Percentiles rank a stretch among this genome's conserved stretches.
Evolutionary conservation across 1,140 invertebrate genomes (phyloP).

Genomic region (Brachionus sp.): DNA sequence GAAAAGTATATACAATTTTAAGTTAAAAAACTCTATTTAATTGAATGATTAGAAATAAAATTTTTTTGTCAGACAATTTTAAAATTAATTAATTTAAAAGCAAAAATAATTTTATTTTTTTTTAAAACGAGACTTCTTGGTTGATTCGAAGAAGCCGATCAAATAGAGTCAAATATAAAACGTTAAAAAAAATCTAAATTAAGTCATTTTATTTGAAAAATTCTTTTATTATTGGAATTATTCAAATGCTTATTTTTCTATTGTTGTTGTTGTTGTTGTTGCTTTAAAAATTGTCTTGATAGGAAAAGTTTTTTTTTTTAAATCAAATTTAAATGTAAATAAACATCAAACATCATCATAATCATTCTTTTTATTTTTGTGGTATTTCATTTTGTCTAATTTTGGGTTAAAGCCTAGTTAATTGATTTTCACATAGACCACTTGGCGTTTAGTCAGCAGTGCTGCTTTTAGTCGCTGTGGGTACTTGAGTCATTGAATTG

Average conservation of each 20-base stretch:
- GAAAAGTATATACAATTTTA: too few species aligned
- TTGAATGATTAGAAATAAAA: too few species aligned
- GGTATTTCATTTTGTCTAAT: not conserved
- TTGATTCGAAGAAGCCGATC: not conserved
- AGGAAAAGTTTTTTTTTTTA: not conserved
- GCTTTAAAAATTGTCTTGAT: not conserved
- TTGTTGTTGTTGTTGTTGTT: not conserved
- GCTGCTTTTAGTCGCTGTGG: not conserved
- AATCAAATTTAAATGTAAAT: slow-evolving; percentile 20
- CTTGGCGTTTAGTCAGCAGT: not conserved
- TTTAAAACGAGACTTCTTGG: not conserved
- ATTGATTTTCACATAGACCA: not conserved
- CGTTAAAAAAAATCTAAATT: not conserved
- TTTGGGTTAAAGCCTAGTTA: slow-evolving; percentile 21
- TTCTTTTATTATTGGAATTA: slow-evolving; percentile 25
- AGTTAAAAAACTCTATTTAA: too few species aligned
- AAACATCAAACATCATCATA: slow-evolving; percentile 36
- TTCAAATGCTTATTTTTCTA: slow-evolving; percentile 14
- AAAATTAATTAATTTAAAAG: too few species aligned
- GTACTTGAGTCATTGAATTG: slow-evolving; percentile 13
- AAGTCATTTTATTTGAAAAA: slow-evolving; percentile 35
- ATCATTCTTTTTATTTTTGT: slow-evolving; percentile 27
- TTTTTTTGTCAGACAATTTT: too few species aligned
- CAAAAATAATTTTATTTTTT: not conserved
- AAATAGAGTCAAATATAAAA: not conserved